Evolutionary conservation across 2,888 invertebrate genomes (phyloP).

Genomic region (Morpho helenor): DNA sequence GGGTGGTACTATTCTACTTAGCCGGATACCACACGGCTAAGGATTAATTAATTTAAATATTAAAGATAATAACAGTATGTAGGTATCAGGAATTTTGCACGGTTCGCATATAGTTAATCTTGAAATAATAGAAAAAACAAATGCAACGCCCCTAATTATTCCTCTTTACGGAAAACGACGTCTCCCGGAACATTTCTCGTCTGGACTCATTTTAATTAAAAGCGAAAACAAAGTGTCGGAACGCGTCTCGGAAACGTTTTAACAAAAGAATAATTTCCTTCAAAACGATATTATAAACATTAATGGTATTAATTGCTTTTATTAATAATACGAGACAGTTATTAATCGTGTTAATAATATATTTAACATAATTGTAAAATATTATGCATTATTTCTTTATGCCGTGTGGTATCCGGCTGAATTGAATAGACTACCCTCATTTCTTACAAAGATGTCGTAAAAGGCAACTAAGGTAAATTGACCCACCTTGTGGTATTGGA

Average conservation of each 20-base stretch:
- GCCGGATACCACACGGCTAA: no score
- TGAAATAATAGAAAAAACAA: conserved; percentile 28
- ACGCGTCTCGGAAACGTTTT: conserved; percentile 45
- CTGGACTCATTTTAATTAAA: conserved; percentile 70
- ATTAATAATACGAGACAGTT: no score
- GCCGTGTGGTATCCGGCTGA: no score
- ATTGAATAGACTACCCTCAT: no score
- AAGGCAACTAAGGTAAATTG: no score
- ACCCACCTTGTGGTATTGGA: no score
- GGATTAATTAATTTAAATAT: no score
- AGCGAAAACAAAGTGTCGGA: conserved; percentile 59
- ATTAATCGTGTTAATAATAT: no score
- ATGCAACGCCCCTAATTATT: conserved; percentile 32
- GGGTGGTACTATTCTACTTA: no score
- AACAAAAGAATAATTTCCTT: conserved; percentile 39
- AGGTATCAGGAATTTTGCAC: not conserved
- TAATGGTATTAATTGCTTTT: conserved; percentile 11
- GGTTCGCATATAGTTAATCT: not conserved
- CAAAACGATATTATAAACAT: conserved; percentile 26
- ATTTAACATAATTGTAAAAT: no score
- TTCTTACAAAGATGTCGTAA: no score
- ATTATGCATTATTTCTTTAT: no score
- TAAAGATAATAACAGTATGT: not conserved
- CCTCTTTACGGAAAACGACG: conserved; percentile 28
- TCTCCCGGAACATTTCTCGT: conserved; percentile 39